Base-by-base conservation (phyloP, 30 jellyfish, hydroid and myxozoan genomes). In the Rhopilema esculentum region DNA sequence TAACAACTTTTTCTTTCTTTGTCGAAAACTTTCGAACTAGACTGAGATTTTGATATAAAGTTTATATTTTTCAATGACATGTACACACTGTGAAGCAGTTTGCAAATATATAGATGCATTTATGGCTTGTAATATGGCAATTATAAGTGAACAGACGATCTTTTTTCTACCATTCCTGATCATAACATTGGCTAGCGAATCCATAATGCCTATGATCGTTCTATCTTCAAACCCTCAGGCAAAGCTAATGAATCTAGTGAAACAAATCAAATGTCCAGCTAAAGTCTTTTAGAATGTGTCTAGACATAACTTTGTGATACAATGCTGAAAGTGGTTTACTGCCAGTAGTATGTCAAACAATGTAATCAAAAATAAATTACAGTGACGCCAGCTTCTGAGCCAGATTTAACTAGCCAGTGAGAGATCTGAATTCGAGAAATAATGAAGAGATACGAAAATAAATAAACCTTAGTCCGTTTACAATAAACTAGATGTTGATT, bases 371-470 rank as follows among this genome's bases (percentile, higher is more conserved):
- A 72, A 29, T 62, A 15, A 29, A 72, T 19, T 72, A 19, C 30
- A 7, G 25, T 15, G 90, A 61, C 81, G 90, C 90, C 81, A 52
- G 27, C 19, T 27, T 72, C 17, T 28, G n/a, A 71, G 31, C 52
- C 82, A 72, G 74, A 27, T 71, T 71, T 9, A 66, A 53, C 62
- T 17, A 27, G 67, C 77, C 83, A 8, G 88, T 27, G 76, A 61
- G 84, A 27, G 26, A 23, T 70, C 52, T 73, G 69, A n/a, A 64
- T 30, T 53, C 63, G 20, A 31, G 21, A 52, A 64, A 50, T 24
- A 57, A 63, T 87, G 74, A 51, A 85, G 17, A 87, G 88, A 63
- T 83, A 82, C 94, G 84, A 85, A 82, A 23, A 75, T 68, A 75
- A 28, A 85, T 67, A 62, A 85, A n/a, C 8, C 8, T 64, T 72